These are phyloP conservation scores for Grammomys surdaster DNA, from an alignment of 2,113 vertebrate genomes.

Conservation along the genomic window DNA sequence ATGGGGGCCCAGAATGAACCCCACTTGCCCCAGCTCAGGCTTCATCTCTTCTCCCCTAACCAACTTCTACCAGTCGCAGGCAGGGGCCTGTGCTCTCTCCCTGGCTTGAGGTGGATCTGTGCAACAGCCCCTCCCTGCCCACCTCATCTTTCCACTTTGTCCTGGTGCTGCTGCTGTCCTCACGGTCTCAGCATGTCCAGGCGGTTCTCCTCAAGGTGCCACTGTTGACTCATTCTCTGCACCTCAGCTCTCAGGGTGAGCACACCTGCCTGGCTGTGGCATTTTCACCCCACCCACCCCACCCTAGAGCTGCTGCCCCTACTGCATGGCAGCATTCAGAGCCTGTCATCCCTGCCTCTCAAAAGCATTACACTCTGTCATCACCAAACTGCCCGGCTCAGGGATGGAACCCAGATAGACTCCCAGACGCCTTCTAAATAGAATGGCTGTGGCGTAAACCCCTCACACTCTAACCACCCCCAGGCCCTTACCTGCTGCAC, in stretches of 20 bases:
- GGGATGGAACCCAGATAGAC: background rate
- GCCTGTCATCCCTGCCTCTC: background rate
- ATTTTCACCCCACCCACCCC: background rate
- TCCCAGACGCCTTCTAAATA: background rate
- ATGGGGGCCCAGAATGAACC: background rate
- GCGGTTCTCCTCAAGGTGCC: background rate
- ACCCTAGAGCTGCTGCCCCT: background rate
- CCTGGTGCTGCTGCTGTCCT: background rate
- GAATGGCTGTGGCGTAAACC: background rate
- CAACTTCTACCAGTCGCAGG: background rate
- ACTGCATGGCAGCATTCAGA: background rate
- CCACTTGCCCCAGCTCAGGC: background rate
- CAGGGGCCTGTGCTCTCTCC: background rate
- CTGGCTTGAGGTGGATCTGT: background rate
- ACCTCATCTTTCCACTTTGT: background rate
- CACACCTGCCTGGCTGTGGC: background rate
- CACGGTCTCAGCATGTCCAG: background rate
- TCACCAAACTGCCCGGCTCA: background rate
- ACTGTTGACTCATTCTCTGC: background rate
- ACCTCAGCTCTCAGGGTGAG: background rate
- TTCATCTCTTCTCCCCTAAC: background rate
- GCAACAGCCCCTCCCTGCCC: background rate
- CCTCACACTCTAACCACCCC: background rate
- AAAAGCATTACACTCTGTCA: background rate
- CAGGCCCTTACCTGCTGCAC: conserved; percentile 94